Conservation (phyloP, 2,888 invertebrate species). For the Agrenia bidenticulata region DNA sequence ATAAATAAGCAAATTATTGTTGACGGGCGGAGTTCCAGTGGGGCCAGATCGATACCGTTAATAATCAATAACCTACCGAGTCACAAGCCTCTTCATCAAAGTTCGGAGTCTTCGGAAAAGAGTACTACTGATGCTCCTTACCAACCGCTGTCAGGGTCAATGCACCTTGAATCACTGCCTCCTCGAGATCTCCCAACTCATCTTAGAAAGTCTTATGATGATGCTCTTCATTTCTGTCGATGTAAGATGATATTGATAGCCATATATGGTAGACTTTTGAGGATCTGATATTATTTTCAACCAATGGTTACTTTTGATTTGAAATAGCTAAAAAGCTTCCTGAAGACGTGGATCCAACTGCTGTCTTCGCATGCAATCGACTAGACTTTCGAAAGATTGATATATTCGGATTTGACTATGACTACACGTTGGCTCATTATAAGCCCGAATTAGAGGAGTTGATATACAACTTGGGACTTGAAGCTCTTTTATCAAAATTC, state of each 20-base stretch:
- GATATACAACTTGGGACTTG: conserved; percentile 85
- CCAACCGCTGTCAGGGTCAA: not conserved
- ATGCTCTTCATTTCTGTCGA: conserved; percentile 47
- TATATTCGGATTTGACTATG: conserved; percentile 97
- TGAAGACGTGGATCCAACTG: conserved; percentile 78
- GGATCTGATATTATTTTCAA: conserved; percentile 17
- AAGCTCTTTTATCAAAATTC: conserved; percentile 80
- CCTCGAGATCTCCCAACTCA: conserved; percentile 32
- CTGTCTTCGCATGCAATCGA: conserved; percentile 96
- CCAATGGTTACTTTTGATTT: conserved; percentile 26
- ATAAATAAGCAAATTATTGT: too few relatives aligned
- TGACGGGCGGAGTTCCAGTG: too few relatives aligned
- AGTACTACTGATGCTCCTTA: not conserved
- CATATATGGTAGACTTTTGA: conserved; percentile 3
- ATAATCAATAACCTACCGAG: conserved; percentile 37
- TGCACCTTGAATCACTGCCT: conserved; percentile 7
- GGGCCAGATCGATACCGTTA: conserved; percentile 28
- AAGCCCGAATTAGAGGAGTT: conserved; percentile 84
- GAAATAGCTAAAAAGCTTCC: conserved; percentile 78
- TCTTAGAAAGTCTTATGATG: conserved; percentile 49
- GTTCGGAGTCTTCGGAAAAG: conserved; percentile 9
- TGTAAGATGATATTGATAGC: conserved; percentile 44
- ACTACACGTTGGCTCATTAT: conserved; percentile 95
- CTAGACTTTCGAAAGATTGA: conserved; percentile 85
- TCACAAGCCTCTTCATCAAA: conserved; percentile 37